Conservation (phyloP, 2,797 vertebrate species). For the Pangasius sanitwongsei region DNA sequence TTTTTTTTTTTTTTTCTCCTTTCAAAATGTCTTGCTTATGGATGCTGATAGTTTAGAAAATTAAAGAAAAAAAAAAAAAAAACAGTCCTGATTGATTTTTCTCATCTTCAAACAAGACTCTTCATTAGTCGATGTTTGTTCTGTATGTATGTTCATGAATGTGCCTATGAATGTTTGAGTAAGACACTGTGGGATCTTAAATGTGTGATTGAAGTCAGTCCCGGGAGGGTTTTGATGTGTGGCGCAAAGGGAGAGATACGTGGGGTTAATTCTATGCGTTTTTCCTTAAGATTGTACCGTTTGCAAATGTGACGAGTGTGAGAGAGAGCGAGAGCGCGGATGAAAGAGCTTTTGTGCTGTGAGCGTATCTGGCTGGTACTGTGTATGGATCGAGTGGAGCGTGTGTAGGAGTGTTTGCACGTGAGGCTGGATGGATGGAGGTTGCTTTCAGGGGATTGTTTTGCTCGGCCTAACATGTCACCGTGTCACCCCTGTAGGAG, state of each 20-base stretch:
- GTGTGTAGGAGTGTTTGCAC: slow-evolving; percentile 50
- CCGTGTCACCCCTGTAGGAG: slow-evolving; percentile 94
- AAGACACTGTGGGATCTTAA: slow-evolving; percentile 44
- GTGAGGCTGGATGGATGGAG: slow-evolving; percentile 51
- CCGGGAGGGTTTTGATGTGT: slow-evolving; percentile 40
- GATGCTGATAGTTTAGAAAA: slow-evolving; percentile 69
- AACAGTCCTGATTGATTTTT: slow-evolving; percentile 66
- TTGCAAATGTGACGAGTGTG: slow-evolving; percentile 28
- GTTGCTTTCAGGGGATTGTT: slow-evolving; percentile 50
- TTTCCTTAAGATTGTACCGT: slow-evolving; percentile 42
- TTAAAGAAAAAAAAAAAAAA: slow-evolving; percentile 57
- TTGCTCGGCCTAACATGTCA: slow-evolving; percentile 86
- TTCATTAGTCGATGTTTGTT: slow-evolving; percentile 72
- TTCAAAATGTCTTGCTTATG: slow-evolving; percentile 82
- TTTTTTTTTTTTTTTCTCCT: slow-evolving; percentile 49
- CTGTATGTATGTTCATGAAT: slow-evolving; percentile 50
- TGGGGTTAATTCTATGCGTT: slow-evolving; percentile 37
- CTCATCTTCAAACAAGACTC: slow-evolving; percentile 52
- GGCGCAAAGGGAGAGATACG: slow-evolving; percentile 8
- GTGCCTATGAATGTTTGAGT: slow-evolving; percentile 49
- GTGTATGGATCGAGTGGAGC: slow-evolving; percentile 34
- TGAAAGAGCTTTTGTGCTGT: slow-evolving; percentile 39
- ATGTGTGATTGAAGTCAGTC: slow-evolving; percentile 49
- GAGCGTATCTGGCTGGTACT: slow-evolving; percentile 45
- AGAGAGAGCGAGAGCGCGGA: slow-evolving; percentile 19